phyloP scores from a whole-genome alignment of 2,888 invertebrate species.

The Eupelmus urozonus region DNA sequence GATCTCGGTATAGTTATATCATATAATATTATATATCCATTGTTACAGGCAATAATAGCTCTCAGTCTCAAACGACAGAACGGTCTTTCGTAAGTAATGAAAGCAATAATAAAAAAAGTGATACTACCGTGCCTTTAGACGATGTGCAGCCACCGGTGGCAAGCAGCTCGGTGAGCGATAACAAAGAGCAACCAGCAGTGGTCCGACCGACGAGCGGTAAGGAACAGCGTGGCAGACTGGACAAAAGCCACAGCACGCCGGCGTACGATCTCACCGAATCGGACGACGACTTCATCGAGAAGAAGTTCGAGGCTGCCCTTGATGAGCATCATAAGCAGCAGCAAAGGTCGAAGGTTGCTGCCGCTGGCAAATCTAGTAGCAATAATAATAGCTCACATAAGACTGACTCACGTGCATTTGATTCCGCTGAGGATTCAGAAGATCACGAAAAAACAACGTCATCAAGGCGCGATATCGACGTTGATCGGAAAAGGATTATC shows the following conservation, averaged over 20 bases:
- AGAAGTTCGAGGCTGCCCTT: constrained; percentile 58
- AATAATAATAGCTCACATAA: constrained; percentile 63
- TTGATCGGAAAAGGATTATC: constrained; percentile 43
- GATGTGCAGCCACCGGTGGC: constrained; percentile 35
- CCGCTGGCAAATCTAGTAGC: constrained; percentile 32
- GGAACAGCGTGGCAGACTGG: constrained; percentile 80
- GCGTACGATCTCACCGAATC: constrained; percentile 83
- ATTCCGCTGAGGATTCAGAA: constrained; percentile 60
- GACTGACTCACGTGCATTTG: constrained; percentile 64
- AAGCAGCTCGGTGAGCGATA: constrained; percentile 19
- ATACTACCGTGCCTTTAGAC: constrained; percentile 65
- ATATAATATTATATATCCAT: background rate
- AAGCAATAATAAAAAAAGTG: constrained; percentile 62
- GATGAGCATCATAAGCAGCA: constrained; percentile 54
- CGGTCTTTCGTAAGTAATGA: constrained; percentile 59
- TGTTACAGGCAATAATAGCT: constrained; percentile 25
- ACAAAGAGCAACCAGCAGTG: constrained; percentile 15
- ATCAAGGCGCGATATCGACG: constrained; percentile 53
- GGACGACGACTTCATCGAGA: constrained; percentile 60
- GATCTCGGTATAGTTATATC: background rate
- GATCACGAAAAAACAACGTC: constrained; percentile 57
- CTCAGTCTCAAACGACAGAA: constrained; percentile 44
- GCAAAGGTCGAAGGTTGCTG: constrained; percentile 3
- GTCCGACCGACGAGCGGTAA: constrained; percentile 22
- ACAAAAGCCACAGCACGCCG: constrained; percentile 91